These are phyloP conservation scores for Atta cephalotes DNA, from an alignment of 1,140 invertebrate genomes.

Conservation along the genomic window DNA sequence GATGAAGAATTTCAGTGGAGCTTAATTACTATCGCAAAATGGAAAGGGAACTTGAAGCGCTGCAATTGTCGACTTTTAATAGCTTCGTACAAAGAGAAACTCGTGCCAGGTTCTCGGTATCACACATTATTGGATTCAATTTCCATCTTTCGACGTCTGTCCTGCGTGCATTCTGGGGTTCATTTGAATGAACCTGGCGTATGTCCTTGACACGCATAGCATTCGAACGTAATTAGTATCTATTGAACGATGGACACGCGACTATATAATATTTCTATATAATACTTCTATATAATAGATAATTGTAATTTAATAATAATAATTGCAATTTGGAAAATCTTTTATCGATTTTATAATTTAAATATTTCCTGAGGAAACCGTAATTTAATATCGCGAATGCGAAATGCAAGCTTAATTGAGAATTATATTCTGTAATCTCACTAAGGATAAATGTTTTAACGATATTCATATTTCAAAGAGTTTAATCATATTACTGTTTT, in stretches of 20 bases:
- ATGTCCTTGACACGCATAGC: constrained; percentile 68
- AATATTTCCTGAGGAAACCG: not conserved
- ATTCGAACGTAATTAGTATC: constrained; percentile 26
- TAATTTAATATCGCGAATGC: not conserved
- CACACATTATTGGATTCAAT: constrained; percentile 39
- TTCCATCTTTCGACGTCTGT: not conserved
- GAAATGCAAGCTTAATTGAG: not conserved
- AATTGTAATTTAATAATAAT: constrained; percentile 21
- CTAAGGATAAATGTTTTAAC: constrained; percentile 2
- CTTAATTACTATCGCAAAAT: constrained; percentile 1
- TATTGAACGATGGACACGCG: not conserved
- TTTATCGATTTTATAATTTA: constrained; percentile 48
- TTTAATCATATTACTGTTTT: not conserved
- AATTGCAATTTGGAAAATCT: not conserved
- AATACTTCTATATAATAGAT: constrained; percentile 7
- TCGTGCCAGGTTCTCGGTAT: constrained; percentile 69
- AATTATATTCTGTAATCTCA: not conserved
- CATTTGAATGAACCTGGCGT: constrained; percentile 8
- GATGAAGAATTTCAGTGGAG: constrained; percentile 56
- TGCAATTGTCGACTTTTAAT: constrained; percentile 70
- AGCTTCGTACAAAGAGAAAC: constrained; percentile 67
- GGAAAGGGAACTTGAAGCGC: constrained; percentile 43
- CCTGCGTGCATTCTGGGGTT: constrained; percentile 34
- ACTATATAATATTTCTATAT: no score
- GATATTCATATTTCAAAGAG: not conserved